Percentiles rank a stretch among this genome's conserved stretches.
These are phyloP conservation scores for Drosophila insularis DNA, from an alignment of 1,140 invertebrate species.

Conservation along the genomic window DNA sequence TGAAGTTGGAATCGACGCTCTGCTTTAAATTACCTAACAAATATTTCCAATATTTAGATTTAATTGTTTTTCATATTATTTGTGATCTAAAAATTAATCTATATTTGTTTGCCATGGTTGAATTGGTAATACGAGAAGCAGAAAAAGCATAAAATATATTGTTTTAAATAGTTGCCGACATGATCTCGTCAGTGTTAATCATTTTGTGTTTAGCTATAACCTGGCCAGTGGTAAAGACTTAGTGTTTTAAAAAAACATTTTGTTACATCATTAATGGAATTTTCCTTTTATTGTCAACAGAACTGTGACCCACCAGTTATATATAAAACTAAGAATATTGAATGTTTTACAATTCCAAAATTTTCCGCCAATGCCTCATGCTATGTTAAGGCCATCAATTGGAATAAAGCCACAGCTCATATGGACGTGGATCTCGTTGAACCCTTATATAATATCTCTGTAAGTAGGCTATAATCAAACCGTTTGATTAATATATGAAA, in stretches of 20 bases:
- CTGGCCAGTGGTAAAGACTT: constrained; percentile 1
- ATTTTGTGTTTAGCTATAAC: background rate
- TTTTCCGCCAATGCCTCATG: constrained; percentile 17
- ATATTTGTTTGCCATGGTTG: background rate
- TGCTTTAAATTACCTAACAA: too few relatives aligned
- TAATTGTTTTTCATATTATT: background rate
- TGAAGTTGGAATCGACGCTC: too few relatives aligned
- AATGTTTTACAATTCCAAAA: constrained; percentile 16
- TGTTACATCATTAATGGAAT: background rate
- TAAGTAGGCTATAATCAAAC: background rate
- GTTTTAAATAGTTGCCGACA: background rate
- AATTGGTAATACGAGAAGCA: background rate
- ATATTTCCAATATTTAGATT: too few relatives aligned
- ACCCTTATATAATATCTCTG: constrained; percentile 32
- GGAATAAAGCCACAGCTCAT: constrained; percentile 27
- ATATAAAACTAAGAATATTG: constrained; percentile 34
- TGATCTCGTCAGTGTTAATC: background rate
- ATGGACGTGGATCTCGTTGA: constrained; percentile 32
- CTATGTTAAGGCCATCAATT: constrained; percentile 28
- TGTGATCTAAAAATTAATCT: background rate
- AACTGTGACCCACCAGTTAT: background rate
- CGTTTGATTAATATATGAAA: background rate
- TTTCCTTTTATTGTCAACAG: background rate
- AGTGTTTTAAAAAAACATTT: background rate
- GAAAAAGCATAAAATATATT: background rate